Conservation (phyloP, 2,113 vertebrate species). For the Brienomyrus brachyistius region DNA sequence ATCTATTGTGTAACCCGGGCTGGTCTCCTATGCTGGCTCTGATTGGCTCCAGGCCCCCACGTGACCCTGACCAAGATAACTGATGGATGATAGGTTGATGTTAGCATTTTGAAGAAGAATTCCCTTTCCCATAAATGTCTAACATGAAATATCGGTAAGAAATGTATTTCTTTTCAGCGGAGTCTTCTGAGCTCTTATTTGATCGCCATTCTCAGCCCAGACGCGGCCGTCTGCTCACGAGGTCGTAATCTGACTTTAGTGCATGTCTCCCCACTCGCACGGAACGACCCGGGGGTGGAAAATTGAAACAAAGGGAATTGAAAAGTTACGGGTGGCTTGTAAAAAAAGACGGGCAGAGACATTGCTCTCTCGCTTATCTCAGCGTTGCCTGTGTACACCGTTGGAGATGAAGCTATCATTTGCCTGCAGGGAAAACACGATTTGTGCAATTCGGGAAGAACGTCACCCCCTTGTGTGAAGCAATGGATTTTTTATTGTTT, state of each 20-base stretch:
- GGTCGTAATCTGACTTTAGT: neutral
- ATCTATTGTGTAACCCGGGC: neutral
- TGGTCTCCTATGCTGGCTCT: neutral
- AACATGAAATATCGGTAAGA: neutral
- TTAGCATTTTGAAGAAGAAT: neutral
- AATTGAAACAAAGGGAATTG: neutral
- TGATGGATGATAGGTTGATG: neutral
- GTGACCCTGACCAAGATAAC: neutral
- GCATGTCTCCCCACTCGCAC: neutral
- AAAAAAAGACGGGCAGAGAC: neutral
- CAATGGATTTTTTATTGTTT: slow-evolving; percentile 43
- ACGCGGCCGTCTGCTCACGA: neutral
- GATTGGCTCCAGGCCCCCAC: neutral
- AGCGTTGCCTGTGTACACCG: neutral
- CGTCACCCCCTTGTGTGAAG: slow-evolving; percentile 15
- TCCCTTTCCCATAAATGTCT: neutral
- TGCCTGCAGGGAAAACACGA: slow-evolving; percentile 33
- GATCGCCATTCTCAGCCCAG: neutral
- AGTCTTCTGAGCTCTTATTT: neutral
- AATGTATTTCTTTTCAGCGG: neutral
- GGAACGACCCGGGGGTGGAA: neutral
- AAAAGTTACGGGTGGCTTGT: neutral
- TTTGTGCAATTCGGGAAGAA: slow-evolving; percentile 43
- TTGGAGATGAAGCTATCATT: neutral
- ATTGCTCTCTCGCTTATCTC: neutral